phyloP scores from a whole-genome alignment of 2,888 invertebrate species.

The Netelia melanura region DNA sequence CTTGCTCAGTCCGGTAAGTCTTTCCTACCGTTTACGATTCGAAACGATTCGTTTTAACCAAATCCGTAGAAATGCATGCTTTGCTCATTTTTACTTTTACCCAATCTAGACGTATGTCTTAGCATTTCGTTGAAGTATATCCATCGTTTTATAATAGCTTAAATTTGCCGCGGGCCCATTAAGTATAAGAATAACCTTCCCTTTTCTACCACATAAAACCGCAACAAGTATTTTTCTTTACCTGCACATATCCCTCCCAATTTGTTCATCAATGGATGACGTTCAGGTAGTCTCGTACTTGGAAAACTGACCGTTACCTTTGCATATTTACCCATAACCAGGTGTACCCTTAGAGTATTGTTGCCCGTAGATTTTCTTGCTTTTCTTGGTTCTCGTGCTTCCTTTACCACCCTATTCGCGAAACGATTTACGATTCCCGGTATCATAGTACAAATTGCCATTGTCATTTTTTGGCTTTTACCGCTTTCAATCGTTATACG shows the following conservation, averaged over 20 bases:
- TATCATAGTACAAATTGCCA: background rate
- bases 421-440: constrained; percentile 19
- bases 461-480: background rate
- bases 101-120: too few relatives aligned
- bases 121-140: too few relatives aligned
- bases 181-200: too few relatives aligned
- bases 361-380: background rate
- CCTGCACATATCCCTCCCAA: too few relatives aligned
- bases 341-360: background rate
- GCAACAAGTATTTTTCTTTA: too few relatives aligned
- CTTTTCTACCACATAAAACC: too few relatives aligned
- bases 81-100: too few relatives aligned
- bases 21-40: background rate
- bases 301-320: background rate
- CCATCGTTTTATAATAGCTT: too few relatives aligned
- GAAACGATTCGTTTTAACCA: background rate
- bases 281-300: background rate
- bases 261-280: too few relatives aligned
- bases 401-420: background rate
- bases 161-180: too few relatives aligned
- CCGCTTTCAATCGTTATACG: too few relatives aligned
- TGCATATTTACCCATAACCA: background rate
- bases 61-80: constrained; percentile 1
- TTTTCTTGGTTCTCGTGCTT: background rate
- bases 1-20: constrained; percentile 78